Evolutionary conservation across 2,797 vertebrate species (phyloP).

Genomic region (Cynodonichthys magdalenae): DNA sequence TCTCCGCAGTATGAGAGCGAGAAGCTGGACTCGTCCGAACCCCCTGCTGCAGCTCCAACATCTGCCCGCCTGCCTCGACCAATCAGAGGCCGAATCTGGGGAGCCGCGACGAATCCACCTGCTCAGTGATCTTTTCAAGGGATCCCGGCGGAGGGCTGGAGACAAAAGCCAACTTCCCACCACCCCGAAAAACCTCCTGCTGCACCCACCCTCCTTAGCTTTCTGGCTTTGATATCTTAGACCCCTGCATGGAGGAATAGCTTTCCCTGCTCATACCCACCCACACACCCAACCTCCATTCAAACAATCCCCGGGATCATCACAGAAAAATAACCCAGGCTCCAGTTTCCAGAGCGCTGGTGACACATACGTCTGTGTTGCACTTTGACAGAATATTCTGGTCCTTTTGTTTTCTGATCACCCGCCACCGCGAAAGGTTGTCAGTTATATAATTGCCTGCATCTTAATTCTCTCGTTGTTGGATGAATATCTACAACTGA

Average conservation of each 20-base stretch:
- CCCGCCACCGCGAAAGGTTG: too few relatives aligned
- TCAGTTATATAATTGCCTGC: too few relatives aligned
- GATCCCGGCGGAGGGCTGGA: slow-evolving; percentile 76
- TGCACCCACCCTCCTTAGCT: slow-evolving; percentile 68
- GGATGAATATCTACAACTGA: too few relatives aligned
- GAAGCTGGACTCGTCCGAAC: slow-evolving; percentile 70
- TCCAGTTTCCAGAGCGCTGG: slow-evolving; percentile 46
- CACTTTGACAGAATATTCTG: slow-evolving; percentile 46
- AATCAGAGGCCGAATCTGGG: slow-evolving; percentile 73
- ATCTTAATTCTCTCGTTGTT: too few relatives aligned
- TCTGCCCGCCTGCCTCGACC: slow-evolving; percentile 76
- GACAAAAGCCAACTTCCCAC: slow-evolving; percentile 78
- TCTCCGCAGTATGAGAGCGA: slow-evolving; percentile 65
- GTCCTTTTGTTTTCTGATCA: slow-evolving; percentile 4
- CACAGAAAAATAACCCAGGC: slow-evolving; percentile 72
- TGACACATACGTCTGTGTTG: slow-evolving; percentile 48
- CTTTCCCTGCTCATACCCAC: slow-evolving; percentile 54
- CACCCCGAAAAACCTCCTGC: slow-evolving; percentile 48
- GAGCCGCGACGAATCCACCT: slow-evolving; percentile 80
- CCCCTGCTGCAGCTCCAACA: slow-evolving; percentile 83
- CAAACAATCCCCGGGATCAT: slow-evolving; percentile 76
- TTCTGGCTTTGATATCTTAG: slow-evolving; percentile 84
- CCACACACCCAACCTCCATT: slow-evolving; percentile 45
- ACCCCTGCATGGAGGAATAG: slow-evolving; percentile 77
- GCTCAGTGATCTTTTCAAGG: slow-evolving; percentile 84